Evolutionary conservation across 1,140 invertebrate species (phyloP).

Genomic region (Andrena cerasifolii): DNA sequence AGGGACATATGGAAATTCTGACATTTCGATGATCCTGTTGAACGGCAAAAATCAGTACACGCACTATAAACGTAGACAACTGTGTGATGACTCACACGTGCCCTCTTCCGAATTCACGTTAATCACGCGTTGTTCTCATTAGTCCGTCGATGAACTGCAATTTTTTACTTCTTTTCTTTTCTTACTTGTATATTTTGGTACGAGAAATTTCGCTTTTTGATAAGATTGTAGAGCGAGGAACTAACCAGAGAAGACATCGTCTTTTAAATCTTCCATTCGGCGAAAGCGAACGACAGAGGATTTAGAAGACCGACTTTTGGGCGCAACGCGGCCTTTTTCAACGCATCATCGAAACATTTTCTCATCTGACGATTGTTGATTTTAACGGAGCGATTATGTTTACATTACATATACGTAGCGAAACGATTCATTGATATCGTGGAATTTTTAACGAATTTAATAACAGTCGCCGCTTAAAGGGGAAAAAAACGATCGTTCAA

Average conservation of each 20-base stretch:
- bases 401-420: constrained; percentile 41
- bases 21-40: constrained; percentile 55
- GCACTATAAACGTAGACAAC: constrained; percentile 68
- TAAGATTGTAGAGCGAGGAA: constrained; percentile 7
- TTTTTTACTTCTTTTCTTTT: neutral
- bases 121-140: constrained; percentile 61
- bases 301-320: constrained; percentile 60
- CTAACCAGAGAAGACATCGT: neutral
- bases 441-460: constrained; percentile 53
- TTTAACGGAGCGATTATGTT: constrained; percentile 58
- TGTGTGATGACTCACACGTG: constrained; percentile 68
- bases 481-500: constrained; percentile 32
- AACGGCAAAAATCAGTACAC: constrained; percentile 79
- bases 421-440: constrained; percentile 54
- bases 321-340: constrained; percentile 66
- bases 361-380: constrained; percentile 62
- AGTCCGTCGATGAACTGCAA: constrained; percentile 11
- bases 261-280: neutral
- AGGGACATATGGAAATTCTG: constrained; percentile 62
- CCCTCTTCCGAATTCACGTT: constrained; percentile 73
- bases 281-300: neutral
- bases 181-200: constrained; percentile 28
- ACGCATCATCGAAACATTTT: constrained; percentile 66
- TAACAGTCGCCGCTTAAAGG: constrained; percentile 24
- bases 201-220: constrained; percentile 17